Base-by-base conservation (phyloP, 2,113 vertebrate genomes). In the Nipponia nippon region DNA sequence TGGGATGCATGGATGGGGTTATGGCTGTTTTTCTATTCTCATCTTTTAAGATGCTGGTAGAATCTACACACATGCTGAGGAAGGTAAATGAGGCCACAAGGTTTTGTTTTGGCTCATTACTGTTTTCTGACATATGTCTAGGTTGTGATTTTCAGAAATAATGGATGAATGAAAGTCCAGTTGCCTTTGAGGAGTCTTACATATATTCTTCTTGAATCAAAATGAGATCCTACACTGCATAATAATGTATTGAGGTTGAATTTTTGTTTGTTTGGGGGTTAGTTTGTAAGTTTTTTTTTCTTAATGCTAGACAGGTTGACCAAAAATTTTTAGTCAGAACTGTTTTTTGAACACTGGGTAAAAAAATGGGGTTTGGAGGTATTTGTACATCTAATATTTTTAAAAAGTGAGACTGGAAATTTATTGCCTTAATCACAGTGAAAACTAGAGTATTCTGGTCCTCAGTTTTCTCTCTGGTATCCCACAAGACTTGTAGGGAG, bases 281-380 rank as follows among this genome's bases (percentile, higher is more conserved):
- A 40, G 20, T 16, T 13, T 56, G 10, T 7, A 5, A 5, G 13
- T 42, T 42, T 79, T 75, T 56, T 67, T 38, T 52, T 22, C 29
- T 53, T 47, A 14, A 19, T 70, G 15, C 2, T 71, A 34, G 3
- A 3, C 7, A 34, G 9, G 10, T 23, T 83, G 55, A 11, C 7
- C 58, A 50, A 13, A 2, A 78, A 44, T 23, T 84, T 81, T 53
- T 49, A 12, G 4, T 82, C 6, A 25, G 87, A 96, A 65, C 0
- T n/a, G 0, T 14, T 9, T 58, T 62, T 38, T 73, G 13, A 30
- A 66, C 7, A 11, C 6, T 26, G 3, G 1, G 2, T 55, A 14
- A 50, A 63, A 76, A 77, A 44, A 6, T 6, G 3, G 5, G 2
- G 1, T 14, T 59, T 71, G 34, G 14, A 53, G 5, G 4, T 71